These are phyloP conservation scores for Melipona bicolor DNA, from an alignment of 2,888 invertebrate genomes.

Conservation along the genomic window DNA sequence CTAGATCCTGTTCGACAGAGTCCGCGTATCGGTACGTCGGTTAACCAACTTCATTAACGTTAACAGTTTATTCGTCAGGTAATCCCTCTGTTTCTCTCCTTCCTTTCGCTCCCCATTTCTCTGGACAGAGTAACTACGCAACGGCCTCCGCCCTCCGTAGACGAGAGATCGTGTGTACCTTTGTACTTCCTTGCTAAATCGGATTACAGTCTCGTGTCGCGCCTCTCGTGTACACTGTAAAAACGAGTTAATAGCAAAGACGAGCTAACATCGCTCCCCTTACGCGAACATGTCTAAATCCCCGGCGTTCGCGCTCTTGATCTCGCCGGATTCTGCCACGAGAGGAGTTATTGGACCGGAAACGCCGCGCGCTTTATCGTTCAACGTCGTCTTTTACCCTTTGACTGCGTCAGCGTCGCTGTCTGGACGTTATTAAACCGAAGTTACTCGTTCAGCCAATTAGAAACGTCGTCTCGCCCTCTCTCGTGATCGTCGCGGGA, in stretches of 20 bases:
- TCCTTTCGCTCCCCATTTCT: background rate
- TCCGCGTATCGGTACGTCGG: conserved; percentile 15
- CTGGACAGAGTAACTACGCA: background rate
- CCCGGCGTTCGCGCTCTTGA: conserved; percentile 17
- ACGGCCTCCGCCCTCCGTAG: background rate
- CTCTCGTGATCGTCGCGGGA: background rate
- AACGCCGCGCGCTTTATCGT: background rate
- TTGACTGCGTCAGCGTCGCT: background rate
- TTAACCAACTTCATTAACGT: conserved; percentile 52
- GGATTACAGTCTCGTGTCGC: conserved; percentile 58
- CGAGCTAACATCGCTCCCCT: conserved; percentile 29
- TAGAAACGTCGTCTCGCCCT: background rate
- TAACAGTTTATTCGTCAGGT: conserved; percentile 47
- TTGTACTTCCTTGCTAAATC: conserved; percentile 59
- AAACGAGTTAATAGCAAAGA: conserved; percentile 58
- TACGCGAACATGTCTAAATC: conserved; percentile 23
- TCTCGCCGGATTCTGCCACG: conserved; percentile 9
- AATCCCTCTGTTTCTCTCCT: conserved; percentile 39
- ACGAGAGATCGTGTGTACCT: conserved; percentile 46
- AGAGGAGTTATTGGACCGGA: conserved; percentile 13
- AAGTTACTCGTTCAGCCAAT: background rate
- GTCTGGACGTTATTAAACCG: background rate
- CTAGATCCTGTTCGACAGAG: background rate
- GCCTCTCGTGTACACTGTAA: conserved; percentile 44
- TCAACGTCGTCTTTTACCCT: background rate